These are phyloP conservation scores for Meriones psammophilus DNA, from an alignment of 2,797 vertebrate genomes.

Conservation along the genomic window DNA sequence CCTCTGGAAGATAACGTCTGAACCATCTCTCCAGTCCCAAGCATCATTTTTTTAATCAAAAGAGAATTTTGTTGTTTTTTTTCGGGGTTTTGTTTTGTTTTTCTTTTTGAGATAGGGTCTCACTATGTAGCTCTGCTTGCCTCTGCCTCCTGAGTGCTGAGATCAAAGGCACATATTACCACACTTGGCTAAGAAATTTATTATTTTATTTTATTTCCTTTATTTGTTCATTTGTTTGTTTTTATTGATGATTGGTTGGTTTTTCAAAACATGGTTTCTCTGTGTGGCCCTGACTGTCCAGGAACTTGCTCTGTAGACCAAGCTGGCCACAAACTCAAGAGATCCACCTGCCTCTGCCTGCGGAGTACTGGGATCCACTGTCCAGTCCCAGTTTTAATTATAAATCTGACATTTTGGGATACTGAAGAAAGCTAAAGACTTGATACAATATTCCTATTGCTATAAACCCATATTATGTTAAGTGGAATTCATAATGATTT, in stretches of 20 bases:
- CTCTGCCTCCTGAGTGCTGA: background rate
- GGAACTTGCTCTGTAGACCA: background rate
- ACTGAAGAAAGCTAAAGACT: conserved; percentile 32
- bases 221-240: background rate
- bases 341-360: background rate
- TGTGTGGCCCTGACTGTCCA: background rate
- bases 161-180: background rate
- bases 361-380: background rate
- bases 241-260: background rate
- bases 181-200: background rate
- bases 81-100: background rate
- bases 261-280: background rate
- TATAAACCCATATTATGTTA: background rate
- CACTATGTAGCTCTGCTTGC: background rate
- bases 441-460: background rate
- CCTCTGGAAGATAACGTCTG: too few relatives aligned
- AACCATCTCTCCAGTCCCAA: too few relatives aligned
- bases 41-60: background rate
- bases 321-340: background rate
- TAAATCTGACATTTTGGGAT: conserved; percentile 41
- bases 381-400: conserved; percentile 41
- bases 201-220: background rate
- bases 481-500: conserved; percentile 46
- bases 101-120: background rate
- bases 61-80: background rate